Conservation (phyloP, 2,113 vertebrate species). For the Myanophis thanlyinensis region DNA sequence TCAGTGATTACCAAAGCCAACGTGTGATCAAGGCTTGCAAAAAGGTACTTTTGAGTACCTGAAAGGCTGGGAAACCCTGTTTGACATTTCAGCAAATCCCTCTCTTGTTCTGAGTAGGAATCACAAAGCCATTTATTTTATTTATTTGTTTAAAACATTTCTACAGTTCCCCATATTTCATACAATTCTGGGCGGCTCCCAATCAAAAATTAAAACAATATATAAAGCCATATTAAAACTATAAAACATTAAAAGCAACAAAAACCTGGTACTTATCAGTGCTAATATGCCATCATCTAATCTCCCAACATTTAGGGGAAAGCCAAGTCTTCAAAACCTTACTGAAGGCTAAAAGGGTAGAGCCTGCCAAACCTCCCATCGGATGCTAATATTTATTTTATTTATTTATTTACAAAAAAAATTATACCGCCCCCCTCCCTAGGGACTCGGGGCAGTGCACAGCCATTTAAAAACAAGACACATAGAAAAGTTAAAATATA, state of each 20-base stretch:
- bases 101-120: not conserved
- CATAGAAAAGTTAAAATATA: too few relatives aligned
- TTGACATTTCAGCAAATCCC: not conserved
- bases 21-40: not conserved
- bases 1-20: not conserved
- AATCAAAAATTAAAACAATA: not conserved
- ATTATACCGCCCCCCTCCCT: too few relatives aligned
- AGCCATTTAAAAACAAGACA: too few relatives aligned
- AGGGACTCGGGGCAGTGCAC: too few relatives aligned
- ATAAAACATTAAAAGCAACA: not conserved
- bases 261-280: not conserved
- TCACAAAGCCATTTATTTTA: not conserved
- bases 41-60: not conserved
- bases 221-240: not conserved
- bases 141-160: not conserved
- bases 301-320: not conserved
- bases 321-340: not conserved
- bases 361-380: not conserved
- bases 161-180: not conserved
- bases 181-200: not conserved
- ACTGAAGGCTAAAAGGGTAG: not conserved
- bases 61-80: not conserved
- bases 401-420: too few relatives aligned
- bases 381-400: not conserved
- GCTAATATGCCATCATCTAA: not conserved